Percentiles rank a stretch among this genome's conserved stretches.
These are phyloP conservation scores for Fregata magnificens DNA, from an alignment of 2,113 vertebrate species.

Conservation along the genomic window DNA sequence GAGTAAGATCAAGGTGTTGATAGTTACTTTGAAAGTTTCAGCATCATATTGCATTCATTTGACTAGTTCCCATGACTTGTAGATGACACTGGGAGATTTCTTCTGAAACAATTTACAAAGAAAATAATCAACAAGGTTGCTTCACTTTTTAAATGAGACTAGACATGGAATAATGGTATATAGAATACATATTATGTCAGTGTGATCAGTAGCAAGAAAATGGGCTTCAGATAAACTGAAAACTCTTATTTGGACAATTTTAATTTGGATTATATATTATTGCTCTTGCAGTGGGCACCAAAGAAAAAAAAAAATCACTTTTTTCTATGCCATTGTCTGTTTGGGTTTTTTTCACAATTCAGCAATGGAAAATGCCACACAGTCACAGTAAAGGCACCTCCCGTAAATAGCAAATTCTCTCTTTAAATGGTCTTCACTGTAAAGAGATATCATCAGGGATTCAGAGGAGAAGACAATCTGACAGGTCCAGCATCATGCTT, in stretches of 20 bases:
- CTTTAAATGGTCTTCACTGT: background rate
- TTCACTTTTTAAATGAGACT: background rate
- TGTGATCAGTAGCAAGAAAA: background rate
- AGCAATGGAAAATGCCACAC: background rate
- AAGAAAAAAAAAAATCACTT: background rate
- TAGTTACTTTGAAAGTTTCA: constrained; percentile 1
- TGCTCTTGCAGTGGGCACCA: background rate
- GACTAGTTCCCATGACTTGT: background rate
- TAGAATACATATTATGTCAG: background rate
- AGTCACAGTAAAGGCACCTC: background rate
- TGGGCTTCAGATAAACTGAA: background rate
- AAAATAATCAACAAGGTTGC: background rate
- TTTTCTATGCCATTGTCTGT: background rate
- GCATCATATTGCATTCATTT: background rate
- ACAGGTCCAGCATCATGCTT: background rate
- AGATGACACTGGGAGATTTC: background rate
- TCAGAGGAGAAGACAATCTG: background rate
- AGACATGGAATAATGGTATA: background rate
- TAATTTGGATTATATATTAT: background rate
- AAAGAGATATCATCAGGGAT: background rate
- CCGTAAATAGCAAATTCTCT: background rate
- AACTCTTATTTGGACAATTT: background rate
- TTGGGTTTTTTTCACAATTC: background rate
- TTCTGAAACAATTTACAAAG: background rate
- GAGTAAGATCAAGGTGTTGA: background rate